Evolutionary conservation across 2,888 invertebrate genomes (phyloP).

Genomic region (Rhyacophila evoluta): DNA sequence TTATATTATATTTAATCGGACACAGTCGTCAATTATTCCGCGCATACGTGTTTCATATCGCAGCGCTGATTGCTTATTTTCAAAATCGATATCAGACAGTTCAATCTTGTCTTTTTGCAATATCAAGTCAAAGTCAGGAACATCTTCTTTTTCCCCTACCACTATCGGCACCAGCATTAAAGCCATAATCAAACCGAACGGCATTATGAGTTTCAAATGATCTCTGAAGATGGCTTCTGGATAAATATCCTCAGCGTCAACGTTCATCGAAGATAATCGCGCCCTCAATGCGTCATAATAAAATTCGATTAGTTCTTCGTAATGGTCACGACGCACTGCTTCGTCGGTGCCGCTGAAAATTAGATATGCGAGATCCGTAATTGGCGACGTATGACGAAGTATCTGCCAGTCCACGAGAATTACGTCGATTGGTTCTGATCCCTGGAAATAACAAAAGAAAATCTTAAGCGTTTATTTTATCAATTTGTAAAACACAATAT

Average conservation of each 20-base stretch:
- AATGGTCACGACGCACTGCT: slow-evolving; percentile 37
- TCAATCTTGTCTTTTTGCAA: slow-evolving; percentile 18
- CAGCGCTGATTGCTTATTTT: slow-evolving; percentile 31
- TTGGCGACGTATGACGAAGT: slow-evolving; percentile 43
- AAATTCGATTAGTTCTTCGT: slow-evolving; percentile 32
- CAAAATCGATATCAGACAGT: slow-evolving; percentile 29
- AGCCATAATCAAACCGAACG: slow-evolving; percentile 43
- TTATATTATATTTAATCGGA: slow-evolving; percentile 31
- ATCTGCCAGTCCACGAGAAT: slow-evolving; percentile 49
- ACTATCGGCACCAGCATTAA: slow-evolving; percentile 33
- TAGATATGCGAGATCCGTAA: slow-evolving; percentile 39
- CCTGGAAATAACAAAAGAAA: slow-evolving; percentile 32
- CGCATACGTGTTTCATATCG: slow-evolving; percentile 34
- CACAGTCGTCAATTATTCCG: slow-evolving; percentile 42
- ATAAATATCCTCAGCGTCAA: slow-evolving; percentile 31
- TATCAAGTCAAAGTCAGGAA: slow-evolving; percentile 37
- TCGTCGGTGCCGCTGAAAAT: slow-evolving; percentile 45
- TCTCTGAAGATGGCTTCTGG: slow-evolving; percentile 35
- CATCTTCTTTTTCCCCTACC: slow-evolving; percentile 41
- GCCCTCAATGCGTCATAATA: slow-evolving; percentile 40
- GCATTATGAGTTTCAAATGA: slow-evolving; percentile 40
- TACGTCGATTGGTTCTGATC: slow-evolving; percentile 32
- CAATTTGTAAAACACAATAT: too few relatives aligned
- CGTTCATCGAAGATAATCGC: slow-evolving; percentile 25
- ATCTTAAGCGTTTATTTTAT: too few relatives aligned